These are phyloP conservation scores for Phyllotreta cruciferae DNA, from an alignment of 2,888 invertebrate genomes.

Conservation along the genomic window DNA sequence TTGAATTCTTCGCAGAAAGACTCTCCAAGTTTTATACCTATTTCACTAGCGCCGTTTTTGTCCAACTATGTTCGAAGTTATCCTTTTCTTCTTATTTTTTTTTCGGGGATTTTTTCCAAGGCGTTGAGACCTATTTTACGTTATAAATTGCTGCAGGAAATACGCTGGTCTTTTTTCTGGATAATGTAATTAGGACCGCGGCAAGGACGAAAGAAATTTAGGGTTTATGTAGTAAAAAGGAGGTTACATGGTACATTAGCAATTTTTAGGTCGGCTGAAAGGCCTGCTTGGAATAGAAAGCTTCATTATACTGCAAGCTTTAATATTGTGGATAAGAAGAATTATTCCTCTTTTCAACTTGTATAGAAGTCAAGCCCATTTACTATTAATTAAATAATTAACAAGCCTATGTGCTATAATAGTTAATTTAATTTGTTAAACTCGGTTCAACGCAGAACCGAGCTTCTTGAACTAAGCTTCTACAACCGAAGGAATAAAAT, in stretches of 20 bases:
- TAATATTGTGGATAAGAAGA: no score
- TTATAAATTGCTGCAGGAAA: slow-evolving; percentile 11
- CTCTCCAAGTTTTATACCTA: slow-evolving; percentile 26
- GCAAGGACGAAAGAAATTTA: slow-evolving; percentile 9
- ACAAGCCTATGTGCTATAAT: no score
- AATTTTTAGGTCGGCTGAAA: not conserved
- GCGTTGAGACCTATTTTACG: slow-evolving; percentile 14
- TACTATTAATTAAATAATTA: no score
- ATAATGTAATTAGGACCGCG: slow-evolving; percentile 9
- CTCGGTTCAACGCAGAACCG: no score
- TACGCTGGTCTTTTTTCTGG: not conserved
- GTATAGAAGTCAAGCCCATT: no score
- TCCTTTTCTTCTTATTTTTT: not conserved
- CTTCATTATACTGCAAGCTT: no score
- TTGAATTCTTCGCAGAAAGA: slow-evolving; percentile 23
- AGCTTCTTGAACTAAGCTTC: no score
- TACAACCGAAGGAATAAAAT: no score
- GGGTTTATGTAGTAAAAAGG: slow-evolving; percentile 3
- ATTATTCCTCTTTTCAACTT: no score
- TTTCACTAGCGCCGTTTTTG: slow-evolving; percentile 16
- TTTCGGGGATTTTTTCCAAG: not conserved
- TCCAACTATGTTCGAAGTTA: slow-evolving; percentile 12
- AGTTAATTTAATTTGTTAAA: no score
- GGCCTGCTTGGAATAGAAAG: not conserved
- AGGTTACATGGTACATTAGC: slow-evolving; percentile 8